These are phyloP conservation scores for Amblyopsis rosae DNA, from an alignment of 2,113 vertebrate species.

Conservation along the genomic window DNA sequence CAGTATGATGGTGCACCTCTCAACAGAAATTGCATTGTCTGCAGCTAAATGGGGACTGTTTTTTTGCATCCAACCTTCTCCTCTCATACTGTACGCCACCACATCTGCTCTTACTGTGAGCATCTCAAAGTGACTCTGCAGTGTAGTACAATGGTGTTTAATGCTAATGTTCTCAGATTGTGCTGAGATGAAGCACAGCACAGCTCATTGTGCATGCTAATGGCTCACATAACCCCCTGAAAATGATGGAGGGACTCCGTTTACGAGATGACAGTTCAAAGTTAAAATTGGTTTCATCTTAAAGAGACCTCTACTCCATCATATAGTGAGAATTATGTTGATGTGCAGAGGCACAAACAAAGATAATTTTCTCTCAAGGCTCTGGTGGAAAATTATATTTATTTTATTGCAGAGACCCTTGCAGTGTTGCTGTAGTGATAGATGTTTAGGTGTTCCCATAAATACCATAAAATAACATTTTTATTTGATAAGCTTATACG, in stretches of 20 bases:
- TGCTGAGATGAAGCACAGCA: constrained; percentile 57
- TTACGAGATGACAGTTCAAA: constrained; percentile 52
- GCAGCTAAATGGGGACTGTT: background rate
- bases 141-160: constrained; percentile 43
- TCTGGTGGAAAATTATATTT: background rate
- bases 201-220: constrained; percentile 63
- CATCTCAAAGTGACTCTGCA: background rate
- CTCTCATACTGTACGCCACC: background rate
- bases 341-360: constrained; percentile 45
- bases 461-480: background rate
- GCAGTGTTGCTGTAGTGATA: background rate
- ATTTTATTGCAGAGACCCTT: background rate
- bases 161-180: constrained; percentile 64
- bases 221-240: constrained; percentile 45
- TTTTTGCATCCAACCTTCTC: constrained; percentile 21
- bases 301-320: constrained; percentile 40
- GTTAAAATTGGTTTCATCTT: constrained; percentile 45
- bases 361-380: constrained; percentile 36
- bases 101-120: constrained; percentile 18
- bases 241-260: constrained; percentile 51
- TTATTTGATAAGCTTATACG: background rate
- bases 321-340: constrained; percentile 36
- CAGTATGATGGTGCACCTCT: background rate
- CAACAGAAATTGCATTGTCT: background rate
- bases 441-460: background rate